Evolutionary conservation across 1,140 invertebrate species (phyloP), one percentile per base, ranked within the genome.

Genomic region (Copidosoma floridanum): DNA sequence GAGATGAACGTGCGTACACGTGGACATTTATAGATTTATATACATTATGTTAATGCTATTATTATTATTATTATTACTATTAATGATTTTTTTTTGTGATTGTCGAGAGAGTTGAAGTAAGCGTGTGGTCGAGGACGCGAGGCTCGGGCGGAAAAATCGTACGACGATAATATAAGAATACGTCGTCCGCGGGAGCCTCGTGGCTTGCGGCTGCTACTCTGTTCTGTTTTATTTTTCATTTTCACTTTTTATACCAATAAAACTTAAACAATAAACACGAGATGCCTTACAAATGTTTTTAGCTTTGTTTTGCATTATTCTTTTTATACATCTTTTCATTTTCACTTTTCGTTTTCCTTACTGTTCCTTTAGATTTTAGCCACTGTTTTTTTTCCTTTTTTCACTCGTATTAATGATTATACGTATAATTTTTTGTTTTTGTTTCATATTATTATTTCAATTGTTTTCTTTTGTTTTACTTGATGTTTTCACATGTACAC

Each of bases 241-340:
- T 62, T 62, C 54, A 62, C 53, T 62, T 62, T 62, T 62, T 62
- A 56, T 62, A 62, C 47, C 47, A 62, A 62, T 62, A 57, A 61
- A 61, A 61, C 43, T 53, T 60, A 60, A n/a, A n/a, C 58, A 61
- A 62, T 62, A 62, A 56, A 62, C 53, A 62, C 53, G 47, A 62
- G 60, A 56, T 62, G 60, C 60, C 53, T 62, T 56, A 62, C 52
- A 56, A 62, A 56, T 62, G 47, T 57, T 63, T 57, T 63, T 48
- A 46, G 53, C 21, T 53, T 63, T 47, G 35, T 63, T 57, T 63
- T 32, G 18, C 54, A 37, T 47, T 47, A 51, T 52, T 60, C 48
- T 20, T 20, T 44, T 18, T 43, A 55, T 43, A 29, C 48, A n/a
- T n/a, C 21, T 57, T 40, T 48, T 57, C 6, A 40, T 20, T 40